These are phyloP conservation scores for Dolichopus griseipennis DNA, from an alignment of 2,888 invertebrate genomes.

Conservation along the genomic window DNA sequence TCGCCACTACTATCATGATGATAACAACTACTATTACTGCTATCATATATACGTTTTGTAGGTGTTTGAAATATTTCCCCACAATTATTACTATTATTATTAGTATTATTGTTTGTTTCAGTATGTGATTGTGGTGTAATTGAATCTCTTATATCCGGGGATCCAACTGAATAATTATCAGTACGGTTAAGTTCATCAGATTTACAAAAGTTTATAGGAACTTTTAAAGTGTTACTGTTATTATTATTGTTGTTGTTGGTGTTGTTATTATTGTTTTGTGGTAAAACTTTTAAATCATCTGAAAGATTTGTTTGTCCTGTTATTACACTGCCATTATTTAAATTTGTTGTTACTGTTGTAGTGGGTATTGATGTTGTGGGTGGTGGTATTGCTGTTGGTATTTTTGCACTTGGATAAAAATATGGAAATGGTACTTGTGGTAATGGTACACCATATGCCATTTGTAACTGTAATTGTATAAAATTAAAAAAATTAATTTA, in stretches of 20 bases:
- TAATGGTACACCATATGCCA: slow-evolving; percentile 42
- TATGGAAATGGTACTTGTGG: slow-evolving; percentile 43
- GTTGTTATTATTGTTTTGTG: slow-evolving; percentile 20
- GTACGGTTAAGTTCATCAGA: slow-evolving; percentile 17
- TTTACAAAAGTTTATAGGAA: slow-evolving; percentile 20
- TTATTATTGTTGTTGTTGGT: slow-evolving; percentile 18
- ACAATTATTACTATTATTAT: slow-evolving; percentile 1
- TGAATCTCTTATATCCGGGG: slow-evolving; percentile 20
- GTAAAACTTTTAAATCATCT: slow-evolving; percentile 17
- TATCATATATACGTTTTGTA: slow-evolving; percentile 13
- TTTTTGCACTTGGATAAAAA: slow-evolving; percentile 39
- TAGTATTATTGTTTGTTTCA: slow-evolving; percentile 9
- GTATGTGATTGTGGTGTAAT: slow-evolving; percentile 9
- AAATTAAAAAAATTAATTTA: neutral
- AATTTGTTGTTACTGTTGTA: slow-evolving; percentile 22
- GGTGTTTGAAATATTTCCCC: neutral
- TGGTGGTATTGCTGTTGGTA: slow-evolving; percentile 41
- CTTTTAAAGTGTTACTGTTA: slow-evolving; percentile 19
- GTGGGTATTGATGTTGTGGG: slow-evolving; percentile 23
- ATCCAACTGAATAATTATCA: slow-evolving; percentile 25
- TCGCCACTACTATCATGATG: slow-evolving; percentile 19
- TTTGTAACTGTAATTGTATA: slow-evolving; percentile 33
- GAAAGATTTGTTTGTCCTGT: slow-evolving; percentile 21
- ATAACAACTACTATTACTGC: slow-evolving; percentile 16
- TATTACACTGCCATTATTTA: neutral